Evolutionary conservation across 2,888 invertebrate genomes (phyloP).

Genomic region (Opisthograptis luteolata): DNA sequence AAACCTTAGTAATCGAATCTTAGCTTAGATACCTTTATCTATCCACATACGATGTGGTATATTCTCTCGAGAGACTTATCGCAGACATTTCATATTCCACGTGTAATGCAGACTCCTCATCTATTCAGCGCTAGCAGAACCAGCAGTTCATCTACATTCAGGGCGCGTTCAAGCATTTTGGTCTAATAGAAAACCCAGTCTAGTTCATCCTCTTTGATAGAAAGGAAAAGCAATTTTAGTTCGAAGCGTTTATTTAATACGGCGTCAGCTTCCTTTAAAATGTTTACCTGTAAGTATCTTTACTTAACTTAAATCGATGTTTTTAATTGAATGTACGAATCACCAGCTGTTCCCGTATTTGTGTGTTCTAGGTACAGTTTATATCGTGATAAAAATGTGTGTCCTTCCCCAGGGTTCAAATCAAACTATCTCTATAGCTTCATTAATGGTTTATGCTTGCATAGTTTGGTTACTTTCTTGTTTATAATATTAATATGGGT

Average conservation of each 20-base stretch:
- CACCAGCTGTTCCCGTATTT: too few relatives aligned
- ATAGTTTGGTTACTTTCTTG: too few relatives aligned
- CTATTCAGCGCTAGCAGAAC: slow-evolving; percentile 6
- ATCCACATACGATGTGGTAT: neutral
- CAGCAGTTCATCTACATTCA: slow-evolving; percentile 21
- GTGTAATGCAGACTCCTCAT: neutral
- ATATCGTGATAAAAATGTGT: too few relatives aligned
- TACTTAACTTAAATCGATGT: too few relatives aligned
- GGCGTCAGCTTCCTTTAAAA: slow-evolving; percentile 40
- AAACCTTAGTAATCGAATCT: too few relatives aligned
- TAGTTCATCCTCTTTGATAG: slow-evolving; percentile 58
- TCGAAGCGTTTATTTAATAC: slow-evolving; percentile 43
- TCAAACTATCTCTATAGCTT: too few relatives aligned
- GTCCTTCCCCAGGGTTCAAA: too few relatives aligned
- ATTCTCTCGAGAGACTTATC: neutral
- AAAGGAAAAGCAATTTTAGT: slow-evolving; percentile 57
- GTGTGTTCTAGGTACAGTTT: too few relatives aligned
- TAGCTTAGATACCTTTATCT: too few relatives aligned
- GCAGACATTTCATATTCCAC: neutral
- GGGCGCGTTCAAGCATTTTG: slow-evolving; percentile 31
- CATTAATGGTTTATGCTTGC: too few relatives aligned
- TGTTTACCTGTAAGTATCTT: slow-evolving; percentile 35
- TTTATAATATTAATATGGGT: too few relatives aligned
- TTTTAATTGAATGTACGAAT: too few relatives aligned
- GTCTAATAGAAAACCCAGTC: slow-evolving; percentile 52